Base-by-base conservation (phyloP, 2,113 vertebrate species). In the Aldabrachelys gigantea region DNA sequence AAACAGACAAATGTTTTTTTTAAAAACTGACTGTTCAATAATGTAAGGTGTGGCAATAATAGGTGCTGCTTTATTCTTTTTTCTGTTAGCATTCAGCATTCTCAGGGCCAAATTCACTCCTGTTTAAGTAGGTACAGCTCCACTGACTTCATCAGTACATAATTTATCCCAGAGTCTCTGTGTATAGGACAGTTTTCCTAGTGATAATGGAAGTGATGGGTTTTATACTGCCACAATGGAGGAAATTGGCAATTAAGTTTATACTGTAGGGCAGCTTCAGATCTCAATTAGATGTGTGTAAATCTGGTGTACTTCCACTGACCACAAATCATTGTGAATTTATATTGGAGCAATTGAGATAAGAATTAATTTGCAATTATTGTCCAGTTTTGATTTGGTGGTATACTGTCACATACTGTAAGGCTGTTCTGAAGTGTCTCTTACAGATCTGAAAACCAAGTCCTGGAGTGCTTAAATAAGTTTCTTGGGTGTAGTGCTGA, bases 151-250 rank as follows among this genome's bases (percentile, higher is more conserved):
- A 19, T 27, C 29, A 89, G 4, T 3, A 35, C 82, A 54, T 41
- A 10, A 25, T 52, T 7, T 6, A 2, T 84, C 82, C 62, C 1
- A 1, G 10, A 25, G 19, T 3, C 21, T 44, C 0, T 0, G 27
- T 62, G 2, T 3, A 38, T 3, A 3, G 59, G 27, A 11, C 62
- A 22, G 38, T 24, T 76, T 76, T 76, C 72, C 44, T 10, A 76
- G 38, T 76, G 38, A 44, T 6, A 25, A 76, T 76, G n/a, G 22
- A 76, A 44, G 38, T 25, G n/a, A 25, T 76, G 72, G 38, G 21
- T 13, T 69, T 69, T 69, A 69, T 19, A 69, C 62, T 69, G 16
- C 62, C 35, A n/a, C 19, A 69, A n/a, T n/a, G 56, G 10, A 82
- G 57, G 65, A 13, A 2, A 87, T 78, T 91, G 1, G 6, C 50